Base-by-base conservation (phyloP, 1,140 invertebrate genomes). In the Kradibia gibbosae region DNA sequence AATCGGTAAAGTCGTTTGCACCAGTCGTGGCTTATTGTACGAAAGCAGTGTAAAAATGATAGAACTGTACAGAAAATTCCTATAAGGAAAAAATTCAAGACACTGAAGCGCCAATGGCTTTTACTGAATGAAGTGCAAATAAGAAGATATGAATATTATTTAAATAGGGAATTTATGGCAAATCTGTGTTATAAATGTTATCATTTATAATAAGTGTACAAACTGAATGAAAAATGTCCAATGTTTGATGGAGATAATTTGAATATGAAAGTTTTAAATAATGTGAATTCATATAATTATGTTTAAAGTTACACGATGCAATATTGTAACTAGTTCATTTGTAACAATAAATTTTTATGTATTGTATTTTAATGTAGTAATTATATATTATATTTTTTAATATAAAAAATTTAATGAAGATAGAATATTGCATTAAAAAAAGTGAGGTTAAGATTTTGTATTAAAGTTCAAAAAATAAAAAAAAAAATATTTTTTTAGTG, bases 311-410 rank as follows among this genome's bases (percentile, higher is more conserved):
- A 65, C 34, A 20, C 22, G 11, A 36, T 36, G 11, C 36, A 65
- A 65, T 65, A 36, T 65, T 65, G 60, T 65, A 36, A 65, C 60
- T 65, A 65, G 15, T 36, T 65, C 8, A 65, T n/a, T 65, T 65
- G 3, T 65, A 65, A 28, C 13, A 60, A 60, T 60, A 60, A 60
- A 60, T 60, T 28, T 60, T 57, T 57, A 57, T 57, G 53, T 57
- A n/a, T 57, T 57, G 22, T 25, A 57, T 57, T 57, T 57, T 25
- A 5, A 25, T 57, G 10, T 25, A 8, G 17, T 3, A 57, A 57
- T 25, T 57, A 57, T 57, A n/a, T 57, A 25, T 3, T 5, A 3
- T 17, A 5, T 57, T 57, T 5, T 53, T 53, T 53, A 48, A n/a
- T n/a, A n/a, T 20, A 53, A 53, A 53, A 2, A 4, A 17, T 53